A percentile compares a stretch with the other conserved stretches of the same genome.
These are phyloP conservation scores for Melopsittacus undulatus DNA, from an alignment of 2,797 vertebrate species.

Conservation along the genomic window DNA sequence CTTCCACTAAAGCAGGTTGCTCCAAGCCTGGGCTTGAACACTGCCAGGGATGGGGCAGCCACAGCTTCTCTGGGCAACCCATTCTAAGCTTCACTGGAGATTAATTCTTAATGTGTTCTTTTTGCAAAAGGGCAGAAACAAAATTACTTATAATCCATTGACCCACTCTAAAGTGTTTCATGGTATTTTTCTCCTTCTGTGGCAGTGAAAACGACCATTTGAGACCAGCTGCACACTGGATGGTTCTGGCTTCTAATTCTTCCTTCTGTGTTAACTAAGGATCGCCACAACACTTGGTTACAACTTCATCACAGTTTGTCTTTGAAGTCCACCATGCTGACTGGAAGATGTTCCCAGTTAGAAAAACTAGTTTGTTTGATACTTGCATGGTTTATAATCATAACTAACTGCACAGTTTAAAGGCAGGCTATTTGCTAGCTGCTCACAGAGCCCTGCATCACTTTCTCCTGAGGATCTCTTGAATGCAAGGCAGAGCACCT, in stretches of 20 bases:
- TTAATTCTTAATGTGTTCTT: neutral
- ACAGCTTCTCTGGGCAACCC: neutral
- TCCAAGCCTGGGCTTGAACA: neutral
- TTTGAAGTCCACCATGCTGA: fast-evolving
- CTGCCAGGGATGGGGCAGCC: no score
- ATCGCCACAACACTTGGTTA: neutral
- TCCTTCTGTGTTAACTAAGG: neutral
- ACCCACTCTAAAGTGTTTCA: neutral
- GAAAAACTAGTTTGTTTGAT: neutral
- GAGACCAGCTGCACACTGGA: neutral
- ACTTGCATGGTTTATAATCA: neutral
- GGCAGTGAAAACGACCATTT: neutral
- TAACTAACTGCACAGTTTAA: no score
- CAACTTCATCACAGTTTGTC: neutral
- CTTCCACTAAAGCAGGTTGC: no score
- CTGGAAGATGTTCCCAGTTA: neutral
- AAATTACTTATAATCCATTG: neutral
- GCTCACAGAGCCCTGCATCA: neutral
- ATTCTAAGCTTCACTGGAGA: neutral
- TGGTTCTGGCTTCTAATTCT: neutral
- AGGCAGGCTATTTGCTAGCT: neutral
- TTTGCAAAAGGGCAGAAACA: neutral
- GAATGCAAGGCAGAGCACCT: fast-evolving
- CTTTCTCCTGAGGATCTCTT: neutral
- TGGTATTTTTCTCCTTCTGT: neutral